Base-by-base conservation (phyloP, 2,797 vertebrate genomes). In the Manis pentadactyla region DNA sequence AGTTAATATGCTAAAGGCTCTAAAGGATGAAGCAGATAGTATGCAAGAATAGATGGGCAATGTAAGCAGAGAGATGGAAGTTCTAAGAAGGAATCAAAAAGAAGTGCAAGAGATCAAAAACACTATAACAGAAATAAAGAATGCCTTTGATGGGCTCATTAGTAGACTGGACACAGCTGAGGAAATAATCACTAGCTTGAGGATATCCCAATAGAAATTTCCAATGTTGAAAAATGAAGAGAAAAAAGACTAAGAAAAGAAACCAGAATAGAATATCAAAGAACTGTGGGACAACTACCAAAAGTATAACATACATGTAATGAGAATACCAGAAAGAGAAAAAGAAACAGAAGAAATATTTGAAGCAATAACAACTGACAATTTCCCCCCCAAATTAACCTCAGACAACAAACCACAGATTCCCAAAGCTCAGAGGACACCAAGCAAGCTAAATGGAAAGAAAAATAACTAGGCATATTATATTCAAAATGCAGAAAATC, bases 11-110 rank as follows among this genome's bases (percentile, higher is more conserved):
- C 81, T 39, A 85, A 78, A 21, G 64, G 27, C 11, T 61, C 68
- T 86, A 78, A 78, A 15, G 31, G 49, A 86, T 89, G 90, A 94
- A 82, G 27, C 5, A 84, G 83, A 49, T 25, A 93, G 78, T 2
- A 42, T 63, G 29, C 9, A 42, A 90, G 71, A 73, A 79, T 14
- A 91, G 82, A 87, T 39, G 39, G 34, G 25, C 53, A 93, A 68
- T 42, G 63, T 18, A 94, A 83, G 15, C 39, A 68, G 39, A 92
- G 42, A 77, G 25, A 78, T 82, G 31, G 31, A 75, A 53, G 59
- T 68, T 94, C 75, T 73, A 83, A 94, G 59, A 68, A 90, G 34
- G 31, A 82, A 53, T 66, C 31, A 53, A 59, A 90, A 85, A 73
- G 61, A 83, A 29, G 46, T 46, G 46, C 46, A 8, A 81, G 63